Percentiles rank a stretch among this genome's conserved stretches.
phyloP scores from a whole-genome alignment of 30 jellyfish, hydroid and myxozoan species.

The Aurelia sp. region DNA sequence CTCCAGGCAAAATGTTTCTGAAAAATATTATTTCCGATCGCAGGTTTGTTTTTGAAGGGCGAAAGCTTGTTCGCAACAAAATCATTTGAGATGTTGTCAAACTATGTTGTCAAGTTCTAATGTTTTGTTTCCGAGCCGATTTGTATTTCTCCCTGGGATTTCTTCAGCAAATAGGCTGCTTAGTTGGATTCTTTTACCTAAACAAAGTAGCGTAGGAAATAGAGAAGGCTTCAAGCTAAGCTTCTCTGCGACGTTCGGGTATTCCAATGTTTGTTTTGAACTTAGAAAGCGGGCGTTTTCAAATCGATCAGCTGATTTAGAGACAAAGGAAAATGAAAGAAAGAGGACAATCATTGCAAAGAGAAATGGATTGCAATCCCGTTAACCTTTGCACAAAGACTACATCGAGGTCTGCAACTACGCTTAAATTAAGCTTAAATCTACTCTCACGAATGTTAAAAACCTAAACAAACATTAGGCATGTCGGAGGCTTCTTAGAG shows the following conservation, averaged over 20 bases:
- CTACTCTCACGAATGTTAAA: too few species aligned
- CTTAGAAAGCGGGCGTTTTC: slow-evolving; percentile 48
- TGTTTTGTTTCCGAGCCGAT: background rate
- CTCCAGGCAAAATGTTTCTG: too few species aligned
- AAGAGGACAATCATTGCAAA: slow-evolving; percentile 7
- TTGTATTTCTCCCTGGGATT: background rate
- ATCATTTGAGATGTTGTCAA: too few species aligned
- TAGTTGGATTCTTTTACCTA: too few species aligned
- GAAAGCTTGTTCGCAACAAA: too few species aligned
- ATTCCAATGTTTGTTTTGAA: slow-evolving; percentile 45
- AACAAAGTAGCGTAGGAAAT: too few species aligned
- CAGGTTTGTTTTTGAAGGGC: too few species aligned
- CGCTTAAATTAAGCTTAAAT: too few species aligned
- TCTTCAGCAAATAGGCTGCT: background rate
- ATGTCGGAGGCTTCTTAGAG: too few species aligned
- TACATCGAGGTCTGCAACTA: slow-evolving; percentile 2
- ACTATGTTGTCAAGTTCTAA: background rate
- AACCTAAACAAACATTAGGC: background rate
- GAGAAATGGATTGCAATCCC: slow-evolving; percentile 40
- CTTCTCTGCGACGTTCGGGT: slow-evolving; percentile 14
- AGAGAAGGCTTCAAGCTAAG: slow-evolving; percentile 39
- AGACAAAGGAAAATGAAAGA: slow-evolving; percentile 12
- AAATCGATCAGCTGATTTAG: slow-evolving; percentile 66
- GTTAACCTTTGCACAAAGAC: slow-evolving; percentile 25
- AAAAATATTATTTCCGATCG: too few species aligned